These are phyloP conservation scores for Eupleurogrammus muticus DNA, from an alignment of 2,797 vertebrate species.

Conservation along the genomic window DNA sequence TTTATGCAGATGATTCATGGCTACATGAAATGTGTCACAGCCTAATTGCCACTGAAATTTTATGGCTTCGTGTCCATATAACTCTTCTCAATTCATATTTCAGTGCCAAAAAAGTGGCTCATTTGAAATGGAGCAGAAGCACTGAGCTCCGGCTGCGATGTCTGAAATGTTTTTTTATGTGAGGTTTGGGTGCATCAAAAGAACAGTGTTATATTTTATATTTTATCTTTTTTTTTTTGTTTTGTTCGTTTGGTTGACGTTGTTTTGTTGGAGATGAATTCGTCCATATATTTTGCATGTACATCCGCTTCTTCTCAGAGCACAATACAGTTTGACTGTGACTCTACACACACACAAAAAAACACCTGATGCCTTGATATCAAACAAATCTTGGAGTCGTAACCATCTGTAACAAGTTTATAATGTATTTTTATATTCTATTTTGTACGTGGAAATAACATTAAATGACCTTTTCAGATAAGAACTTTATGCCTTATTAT, in stretches of 20 bases:
- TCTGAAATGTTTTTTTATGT: constrained; percentile 51
- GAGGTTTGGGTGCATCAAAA: constrained; percentile 41
- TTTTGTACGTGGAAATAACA: constrained; percentile 88
- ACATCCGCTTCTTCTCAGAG: constrained; percentile 53
- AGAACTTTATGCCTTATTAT: constrained; percentile 82
- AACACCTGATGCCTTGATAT: constrained; percentile 73
- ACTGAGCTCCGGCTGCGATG: constrained; percentile 5
- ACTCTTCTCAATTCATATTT: constrained; percentile 34
- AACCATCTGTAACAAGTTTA: constrained; percentile 86
- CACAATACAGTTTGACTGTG: constrained; percentile 29
- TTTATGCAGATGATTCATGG: constrained; percentile 40
- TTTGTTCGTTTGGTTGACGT: constrained; percentile 29
- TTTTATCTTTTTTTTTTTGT: constrained; percentile 35
- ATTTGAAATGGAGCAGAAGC: constrained; percentile 46
- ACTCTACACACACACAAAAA: constrained; percentile 47
- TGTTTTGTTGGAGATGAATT: constrained; percentile 59
- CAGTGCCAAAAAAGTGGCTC: constrained; percentile 41
- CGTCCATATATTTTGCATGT: constrained; percentile 66
- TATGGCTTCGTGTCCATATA: constrained; percentile 27
- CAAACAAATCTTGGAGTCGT: constrained; percentile 64
- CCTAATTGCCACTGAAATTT: constrained; percentile 21
- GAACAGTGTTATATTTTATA: constrained; percentile 69
- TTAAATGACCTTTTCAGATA: constrained; percentile 85
- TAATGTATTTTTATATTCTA: constrained; percentile 89
- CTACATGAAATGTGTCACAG: constrained; percentile 14